Evolutionary conservation across 2,113 vertebrate genomes (phyloP).

Genomic region (Nothocercus julius): DNA sequence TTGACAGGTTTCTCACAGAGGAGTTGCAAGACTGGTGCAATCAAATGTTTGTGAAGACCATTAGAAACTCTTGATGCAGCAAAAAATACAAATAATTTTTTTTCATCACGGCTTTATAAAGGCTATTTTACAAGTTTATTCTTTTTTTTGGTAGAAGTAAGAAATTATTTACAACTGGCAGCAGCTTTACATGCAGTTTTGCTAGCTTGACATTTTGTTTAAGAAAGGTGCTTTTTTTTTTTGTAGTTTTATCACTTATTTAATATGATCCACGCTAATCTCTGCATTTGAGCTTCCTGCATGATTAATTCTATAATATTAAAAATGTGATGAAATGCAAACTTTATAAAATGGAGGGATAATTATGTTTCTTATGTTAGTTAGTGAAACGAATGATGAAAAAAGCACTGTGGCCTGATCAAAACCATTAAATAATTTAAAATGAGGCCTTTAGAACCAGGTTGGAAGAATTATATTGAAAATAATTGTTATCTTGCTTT

Average conservation of each 20-base stretch:
- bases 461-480: conserved; percentile 71
- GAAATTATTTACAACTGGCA: conserved; percentile 21
- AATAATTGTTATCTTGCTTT: conserved; percentile 74
- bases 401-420: conserved; percentile 41
- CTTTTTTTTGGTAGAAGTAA: conserved; percentile 31
- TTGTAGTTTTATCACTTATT: conserved; percentile 41
- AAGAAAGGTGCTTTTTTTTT: not conserved
- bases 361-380: conserved; percentile 65
- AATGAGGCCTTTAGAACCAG: conserved; percentile 66
- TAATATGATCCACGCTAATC: conserved; percentile 62
- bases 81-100: not conserved
- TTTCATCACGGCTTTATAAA: conserved; percentile 12
- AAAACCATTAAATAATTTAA: conserved; percentile 73
- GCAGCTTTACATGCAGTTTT: conserved; percentile 28
- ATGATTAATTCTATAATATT: conserved; percentile 70
- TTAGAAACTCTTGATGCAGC: not conserved
- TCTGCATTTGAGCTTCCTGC: conserved; percentile 56
- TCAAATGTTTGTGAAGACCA: not conserved
- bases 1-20: not conserved
- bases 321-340: conserved; percentile 69
- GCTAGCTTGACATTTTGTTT: conserved; percentile 30
- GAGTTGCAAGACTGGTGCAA: not conserved
- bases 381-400: conserved; percentile 54
- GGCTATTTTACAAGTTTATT: not conserved
- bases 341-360: conserved; percentile 65